Conservation (phyloP, 1,140 invertebrate genomes). For the Ectropis grisescens region DNA sequence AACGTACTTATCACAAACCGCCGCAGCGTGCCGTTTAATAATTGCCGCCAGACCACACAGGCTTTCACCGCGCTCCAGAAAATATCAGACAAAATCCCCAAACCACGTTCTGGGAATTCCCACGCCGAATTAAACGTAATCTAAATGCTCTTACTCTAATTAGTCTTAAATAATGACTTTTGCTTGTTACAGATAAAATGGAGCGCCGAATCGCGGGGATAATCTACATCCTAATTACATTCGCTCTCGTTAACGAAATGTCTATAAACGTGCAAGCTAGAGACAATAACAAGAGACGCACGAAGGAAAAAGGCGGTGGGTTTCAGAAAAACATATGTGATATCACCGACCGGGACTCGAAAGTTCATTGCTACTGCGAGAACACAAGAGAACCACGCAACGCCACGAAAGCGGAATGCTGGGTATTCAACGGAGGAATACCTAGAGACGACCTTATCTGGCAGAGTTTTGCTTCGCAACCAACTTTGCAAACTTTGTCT, state of each 20-base stretch:
- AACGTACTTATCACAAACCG: too few species aligned
- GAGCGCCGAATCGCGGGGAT: conserved; percentile 37
- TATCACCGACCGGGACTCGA: conserved; percentile 57
- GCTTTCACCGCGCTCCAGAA: too few species aligned
- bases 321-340: conserved; percentile 64
- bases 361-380: conserved; percentile 65
- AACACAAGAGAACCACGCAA: conserved; percentile 51
- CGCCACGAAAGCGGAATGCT: conserved; percentile 71
- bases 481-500: conserved; percentile 76
- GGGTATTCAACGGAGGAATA: conserved; percentile 76
- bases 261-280: conserved; percentile 46
- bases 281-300: conserved; percentile 47
- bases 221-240: conserved; percentile 48
- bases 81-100: too few species aligned
- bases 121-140: too few species aligned
- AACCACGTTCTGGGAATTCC: too few species aligned
- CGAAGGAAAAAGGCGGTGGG: conserved; percentile 51
- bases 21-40: too few species aligned
- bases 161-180: conserved; percentile 8
- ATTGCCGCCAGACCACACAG: too few species aligned
- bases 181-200: conserved; percentile 62
- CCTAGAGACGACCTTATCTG: conserved; percentile 76
- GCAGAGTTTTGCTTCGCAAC: conserved; percentile 79
- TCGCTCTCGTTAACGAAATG: conserved; percentile 53
- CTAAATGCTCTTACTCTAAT: too few species aligned